Percentiles rank a stretch among this genome's conserved stretches.
phyloP scores from a whole-genome alignment of 2,113 vertebrate genomes.

The Pseudorhombus dupliciocellatus region DNA sequence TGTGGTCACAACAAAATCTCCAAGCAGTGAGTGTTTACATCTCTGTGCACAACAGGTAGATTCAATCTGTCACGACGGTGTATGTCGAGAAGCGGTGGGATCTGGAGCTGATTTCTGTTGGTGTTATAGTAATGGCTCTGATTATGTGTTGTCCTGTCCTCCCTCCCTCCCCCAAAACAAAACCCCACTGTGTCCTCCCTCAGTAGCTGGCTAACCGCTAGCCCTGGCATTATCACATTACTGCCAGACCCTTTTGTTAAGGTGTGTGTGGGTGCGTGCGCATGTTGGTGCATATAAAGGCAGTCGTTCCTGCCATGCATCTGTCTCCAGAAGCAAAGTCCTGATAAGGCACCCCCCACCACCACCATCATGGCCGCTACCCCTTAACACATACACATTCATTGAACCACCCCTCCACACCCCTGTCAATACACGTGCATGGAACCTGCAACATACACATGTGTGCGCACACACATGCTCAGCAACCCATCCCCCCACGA shows the following conservation, averaged over 20 bases:
- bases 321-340: conserved; percentile 96
- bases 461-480: conserved; percentile 87
- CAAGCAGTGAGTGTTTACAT: background rate
- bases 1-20: background rate
- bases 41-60: background rate
- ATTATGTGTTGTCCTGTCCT: conserved; percentile 77
- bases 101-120: conserved; percentile 5
- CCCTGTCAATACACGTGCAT: conserved; percentile 79
- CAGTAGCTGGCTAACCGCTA: conserved; percentile 82
- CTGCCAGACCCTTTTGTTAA: conserved; percentile 88
- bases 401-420: conserved; percentile 65
- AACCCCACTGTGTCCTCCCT: conserved; percentile 87
- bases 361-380: conserved; percentile 17
- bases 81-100: conserved; percentile 10
- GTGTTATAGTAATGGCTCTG: conserved; percentile 27
- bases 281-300: conserved; percentile 83
- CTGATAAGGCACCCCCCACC: conserved; percentile 89
- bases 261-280: conserved; percentile 34
- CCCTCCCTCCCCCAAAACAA: conserved; percentile 81
- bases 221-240: conserved; percentile 99
- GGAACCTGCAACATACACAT: conserved; percentile 59
- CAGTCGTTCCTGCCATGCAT: conserved; percentile 95
- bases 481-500: conserved; percentile 55
- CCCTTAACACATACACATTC: conserved; percentile 28
- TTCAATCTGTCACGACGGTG: conserved; percentile 18